phyloP scores from a whole-genome alignment of 2,797 vertebrate genomes.

The Hephaestus fuliginosus region DNA sequence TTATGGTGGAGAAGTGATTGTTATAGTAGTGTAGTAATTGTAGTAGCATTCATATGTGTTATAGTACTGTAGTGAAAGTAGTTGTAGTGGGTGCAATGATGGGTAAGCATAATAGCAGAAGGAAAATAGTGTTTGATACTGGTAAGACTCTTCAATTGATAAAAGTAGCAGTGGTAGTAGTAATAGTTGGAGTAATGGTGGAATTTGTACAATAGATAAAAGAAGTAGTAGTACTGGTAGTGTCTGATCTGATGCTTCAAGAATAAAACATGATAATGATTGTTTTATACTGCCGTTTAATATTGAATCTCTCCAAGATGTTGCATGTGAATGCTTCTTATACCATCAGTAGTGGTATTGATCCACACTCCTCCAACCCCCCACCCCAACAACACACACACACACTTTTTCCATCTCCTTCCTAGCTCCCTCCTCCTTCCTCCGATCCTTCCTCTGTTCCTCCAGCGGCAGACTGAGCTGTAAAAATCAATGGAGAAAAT shows the following conservation, averaged over 20 bases:
- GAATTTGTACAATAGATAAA: background rate
- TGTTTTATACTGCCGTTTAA: slow-evolving; percentile 18
- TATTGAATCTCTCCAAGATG: slow-evolving; percentile 35
- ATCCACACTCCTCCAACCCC: slow-evolving; percentile 34
- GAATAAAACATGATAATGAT: slow-evolving; percentile 13
- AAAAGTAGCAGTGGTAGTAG: background rate
- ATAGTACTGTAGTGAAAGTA: background rate
- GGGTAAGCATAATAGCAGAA: background rate
- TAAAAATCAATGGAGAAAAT: slow-evolving; percentile 87
- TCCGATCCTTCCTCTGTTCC: slow-evolving; percentile 64
- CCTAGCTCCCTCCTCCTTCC: slow-evolving; percentile 37
- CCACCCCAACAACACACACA: slow-evolving; percentile 23
- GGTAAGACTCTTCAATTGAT: background rate
- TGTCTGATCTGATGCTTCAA: background rate
- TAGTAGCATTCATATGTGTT: no score
- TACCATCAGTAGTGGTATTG: slow-evolving; percentile 59
- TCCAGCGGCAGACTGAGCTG: slow-evolving; percentile 80
- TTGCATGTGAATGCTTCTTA: slow-evolving; percentile 53
- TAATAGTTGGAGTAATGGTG: background rate
- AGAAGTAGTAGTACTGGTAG: background rate
- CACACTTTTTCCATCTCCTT: slow-evolving; percentile 15
- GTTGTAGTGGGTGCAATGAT: fast-evolving
- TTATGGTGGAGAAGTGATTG: no score
- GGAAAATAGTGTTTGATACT: background rate
- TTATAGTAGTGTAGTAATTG: no score